phyloP scores from a whole-genome alignment of 2,113 vertebrate genomes.

The Phyllopteryx taeniolatus region DNA sequence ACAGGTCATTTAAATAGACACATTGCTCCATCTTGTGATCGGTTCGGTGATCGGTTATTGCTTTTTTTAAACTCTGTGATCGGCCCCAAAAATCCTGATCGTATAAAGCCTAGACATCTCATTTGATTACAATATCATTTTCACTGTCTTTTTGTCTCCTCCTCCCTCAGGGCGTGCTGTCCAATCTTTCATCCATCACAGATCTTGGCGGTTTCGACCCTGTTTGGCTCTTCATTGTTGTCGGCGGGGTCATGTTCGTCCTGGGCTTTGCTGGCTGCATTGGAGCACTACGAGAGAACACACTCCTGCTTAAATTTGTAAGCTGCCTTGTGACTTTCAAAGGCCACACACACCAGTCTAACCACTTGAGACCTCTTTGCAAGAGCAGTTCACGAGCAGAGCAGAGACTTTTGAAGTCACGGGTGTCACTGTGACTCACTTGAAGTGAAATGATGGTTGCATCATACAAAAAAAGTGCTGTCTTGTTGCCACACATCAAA shows the following conservation, averaged over 20 bases:
- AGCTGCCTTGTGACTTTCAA: conserved; percentile 43
- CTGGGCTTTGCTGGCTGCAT: conserved; percentile 90
- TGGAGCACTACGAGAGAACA: conserved; percentile 89
- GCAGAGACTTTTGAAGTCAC: conserved; percentile 20
- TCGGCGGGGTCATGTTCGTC: conserved; percentile 87
- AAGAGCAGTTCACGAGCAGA: conserved; percentile 33
- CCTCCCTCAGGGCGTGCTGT: conserved; percentile 81
- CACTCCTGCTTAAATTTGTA: conserved; percentile 89
- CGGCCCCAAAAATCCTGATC: too few species aligned
- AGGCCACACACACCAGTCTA: conserved; percentile 15
- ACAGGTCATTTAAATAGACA: too few species aligned
- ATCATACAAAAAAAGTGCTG: conserved; percentile 10
- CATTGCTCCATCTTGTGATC: too few species aligned
- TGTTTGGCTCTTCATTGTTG: conserved; percentile 91
- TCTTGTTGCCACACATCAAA: conserved; percentile 10
- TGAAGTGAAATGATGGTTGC: conserved; percentile 15
- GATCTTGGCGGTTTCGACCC: conserved; percentile 89
- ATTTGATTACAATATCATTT: conserved; percentile 16
- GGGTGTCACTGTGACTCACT: conserved; percentile 41
- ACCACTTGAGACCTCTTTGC: conserved; percentile 29
- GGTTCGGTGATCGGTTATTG: too few species aligned
- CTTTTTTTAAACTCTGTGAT: too few species aligned
- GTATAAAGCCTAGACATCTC: neutral
- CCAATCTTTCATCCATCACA: conserved; percentile 88
- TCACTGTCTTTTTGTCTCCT: conserved; percentile 18